phyloP scores from a whole-genome alignment of 1,140 invertebrate species.

The Psilanteris sp. region DNA sequence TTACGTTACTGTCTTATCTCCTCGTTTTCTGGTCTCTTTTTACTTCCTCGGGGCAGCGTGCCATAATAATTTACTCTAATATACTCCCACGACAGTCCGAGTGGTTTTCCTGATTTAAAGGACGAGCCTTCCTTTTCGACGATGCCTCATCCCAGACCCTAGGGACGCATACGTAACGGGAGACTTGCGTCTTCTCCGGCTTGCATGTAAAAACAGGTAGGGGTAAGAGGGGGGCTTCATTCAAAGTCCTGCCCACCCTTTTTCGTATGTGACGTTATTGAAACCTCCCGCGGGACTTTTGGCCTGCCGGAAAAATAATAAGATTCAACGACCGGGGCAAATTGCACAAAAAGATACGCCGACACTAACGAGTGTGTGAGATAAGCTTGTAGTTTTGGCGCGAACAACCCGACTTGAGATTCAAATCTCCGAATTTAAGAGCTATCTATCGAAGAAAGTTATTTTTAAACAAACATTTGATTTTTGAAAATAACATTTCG shows the following conservation, averaged over 20 bases:
- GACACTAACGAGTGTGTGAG: conserved; percentile 8
- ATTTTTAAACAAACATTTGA: too few relatives aligned
- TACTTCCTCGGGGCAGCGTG: conserved; percentile 54
- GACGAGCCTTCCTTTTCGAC: conserved; percentile 59
- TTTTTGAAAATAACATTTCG: too few relatives aligned
- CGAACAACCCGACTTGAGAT: too few relatives aligned
- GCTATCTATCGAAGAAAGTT: too few relatives aligned
- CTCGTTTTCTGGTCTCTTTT: conserved; percentile 38
- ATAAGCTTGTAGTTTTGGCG: conserved; percentile 12
- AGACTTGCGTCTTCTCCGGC: conserved; percentile 18
- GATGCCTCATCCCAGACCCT: conserved; percentile 52
- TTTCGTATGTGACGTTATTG: conserved; percentile 31
- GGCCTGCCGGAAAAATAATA: conserved; percentile 30
- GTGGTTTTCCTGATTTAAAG: conserved; percentile 63
- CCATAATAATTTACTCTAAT: conserved; percentile 65
- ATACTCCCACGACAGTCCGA: conserved; percentile 62
- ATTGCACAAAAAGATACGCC: conserved; percentile 21
- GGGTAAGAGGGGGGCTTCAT: neutral
- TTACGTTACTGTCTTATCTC: conserved; percentile 59
- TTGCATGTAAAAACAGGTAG: conserved; percentile 9
- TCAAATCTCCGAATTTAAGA: too few relatives aligned
- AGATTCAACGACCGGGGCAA: conserved; percentile 33
- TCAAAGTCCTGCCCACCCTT: neutral
- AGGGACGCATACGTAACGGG: conserved; percentile 53
- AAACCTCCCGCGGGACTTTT: conserved; percentile 43